Percentiles rank a stretch among this genome's conserved stretches.
These are phyloP conservation scores for Crypturellus tataupa DNA, from an alignment of 2,797 vertebrate genomes.

Conservation along the genomic window DNA sequence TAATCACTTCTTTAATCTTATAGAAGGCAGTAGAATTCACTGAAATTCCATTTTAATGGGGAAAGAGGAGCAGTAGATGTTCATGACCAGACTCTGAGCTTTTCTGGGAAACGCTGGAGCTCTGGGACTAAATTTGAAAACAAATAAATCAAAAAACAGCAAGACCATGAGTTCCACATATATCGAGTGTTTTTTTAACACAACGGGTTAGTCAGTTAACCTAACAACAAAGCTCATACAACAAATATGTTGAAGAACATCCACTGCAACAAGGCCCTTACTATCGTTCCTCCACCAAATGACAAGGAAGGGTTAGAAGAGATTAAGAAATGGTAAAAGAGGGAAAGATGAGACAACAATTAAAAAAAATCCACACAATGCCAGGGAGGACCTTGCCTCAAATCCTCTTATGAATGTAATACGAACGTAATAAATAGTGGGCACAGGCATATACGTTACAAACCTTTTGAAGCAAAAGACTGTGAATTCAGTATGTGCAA, in stretches of 20 bases:
- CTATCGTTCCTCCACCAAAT: neutral
- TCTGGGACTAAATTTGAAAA: neutral
- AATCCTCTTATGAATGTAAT: neutral
- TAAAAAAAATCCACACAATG: neutral
- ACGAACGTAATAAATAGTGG: neutral
- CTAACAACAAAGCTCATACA: neutral
- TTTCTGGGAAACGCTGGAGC: neutral
- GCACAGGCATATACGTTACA: accelerated
- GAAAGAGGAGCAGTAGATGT: neutral
- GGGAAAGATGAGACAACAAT: neutral
- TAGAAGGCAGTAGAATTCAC: neutral
- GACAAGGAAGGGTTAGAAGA: neutral
- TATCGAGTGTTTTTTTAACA: neutral
- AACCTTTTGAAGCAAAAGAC: neutral
- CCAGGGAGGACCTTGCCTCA: neutral
- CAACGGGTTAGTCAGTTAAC: neutral
- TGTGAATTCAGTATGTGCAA: neutral
- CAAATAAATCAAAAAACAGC: neutral
- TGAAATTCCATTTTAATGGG: neutral
- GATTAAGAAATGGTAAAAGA: too few relatives aligned
- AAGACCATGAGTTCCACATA: neutral
- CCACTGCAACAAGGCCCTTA: neutral
- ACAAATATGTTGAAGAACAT: neutral
- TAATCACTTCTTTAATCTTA: neutral
- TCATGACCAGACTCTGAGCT: neutral